Evolutionary conservation across 2,797 vertebrate genomes (phyloP), one percentile per base, ranked within the genome.

Genomic region (Coluber constrictor): DNA sequence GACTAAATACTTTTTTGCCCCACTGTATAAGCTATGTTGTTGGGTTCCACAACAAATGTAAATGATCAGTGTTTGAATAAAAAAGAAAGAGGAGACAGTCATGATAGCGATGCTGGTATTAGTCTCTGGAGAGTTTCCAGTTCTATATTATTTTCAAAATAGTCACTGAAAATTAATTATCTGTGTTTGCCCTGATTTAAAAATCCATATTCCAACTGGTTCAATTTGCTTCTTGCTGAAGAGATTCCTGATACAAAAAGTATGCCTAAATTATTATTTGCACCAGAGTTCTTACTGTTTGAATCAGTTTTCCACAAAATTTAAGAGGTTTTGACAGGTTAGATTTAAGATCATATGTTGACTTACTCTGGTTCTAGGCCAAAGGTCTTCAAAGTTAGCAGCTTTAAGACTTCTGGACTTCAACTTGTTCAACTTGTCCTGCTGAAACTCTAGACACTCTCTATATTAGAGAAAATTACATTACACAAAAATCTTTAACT

Each of bases 31-130:
- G 96, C 94, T 90, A 92, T 94, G 93, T 93, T 92, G 43, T 92
- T 70, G 74, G 8, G 89, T 93, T 95, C 86, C 86, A 95, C 95
- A 94, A 63, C 79, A 92, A 97, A 96, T 96, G 96, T 94, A 96
- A 95, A 96, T 92, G 93, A 96, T 95, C 47, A 8, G 37, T 59
- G 87, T 96, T 94, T 96, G 92, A 96, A 94, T 96, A 96, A 97
- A 96, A 96, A 97, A 96, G 94, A 95, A 83, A 91, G 86, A 55
- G 29, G 54, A 87, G 54, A 32, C 32, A 43, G 79, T 3, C 12
- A 16, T 27, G 11, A 7, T 55, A 94, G 70, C 60, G 91, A 93
- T 93, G 94, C 90, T 90, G 95, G 86, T 37, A 70, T 88, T 51
- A 93, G 94, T 87, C 70, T 56, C 79, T 92, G 29, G 56, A 94